Percentiles rank a stretch among this genome's conserved stretches.
phyloP scores from a whole-genome alignment of 2,113 vertebrate species.

The Microcebus murinus region DNA sequence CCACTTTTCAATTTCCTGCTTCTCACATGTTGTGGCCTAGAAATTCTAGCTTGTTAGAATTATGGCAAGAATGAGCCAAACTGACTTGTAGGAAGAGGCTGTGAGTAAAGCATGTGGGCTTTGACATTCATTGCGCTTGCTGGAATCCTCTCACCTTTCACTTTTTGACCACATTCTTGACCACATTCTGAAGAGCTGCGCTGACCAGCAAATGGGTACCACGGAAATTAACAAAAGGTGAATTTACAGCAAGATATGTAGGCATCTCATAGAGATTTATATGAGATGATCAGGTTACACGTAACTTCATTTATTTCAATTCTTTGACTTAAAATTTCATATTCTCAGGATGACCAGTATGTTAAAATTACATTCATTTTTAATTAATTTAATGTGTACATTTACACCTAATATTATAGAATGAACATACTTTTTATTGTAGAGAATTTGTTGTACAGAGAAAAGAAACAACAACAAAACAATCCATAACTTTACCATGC shows the following conservation, averaged over 20 bases:
- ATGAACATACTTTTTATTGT: neutral
- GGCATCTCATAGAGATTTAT: neutral
- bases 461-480: neutral
- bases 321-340: conserved; percentile 26
- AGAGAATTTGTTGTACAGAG: neutral
- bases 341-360: neutral
- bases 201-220: neutral
- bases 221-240: neutral
- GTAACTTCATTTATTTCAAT: neutral
- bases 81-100: neutral
- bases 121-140: neutral
- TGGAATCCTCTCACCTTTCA: neutral
- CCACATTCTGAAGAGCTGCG: neutral
- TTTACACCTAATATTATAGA: neutral
- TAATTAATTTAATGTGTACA: conserved; percentile 1
- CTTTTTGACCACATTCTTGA: neutral
- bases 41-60: neutral
- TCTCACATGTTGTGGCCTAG: neutral
- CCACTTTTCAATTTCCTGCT: neutral
- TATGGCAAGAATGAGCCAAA: neutral
- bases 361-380: neutral
- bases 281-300: neutral
- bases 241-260: neutral
- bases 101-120: too few species aligned
- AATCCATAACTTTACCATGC: rapidly evolving